Percentiles rank a stretch among this genome's conserved stretches.
phyloP scores from a whole-genome alignment of 2,113 vertebrate genomes.

The Mola mola region DNA sequence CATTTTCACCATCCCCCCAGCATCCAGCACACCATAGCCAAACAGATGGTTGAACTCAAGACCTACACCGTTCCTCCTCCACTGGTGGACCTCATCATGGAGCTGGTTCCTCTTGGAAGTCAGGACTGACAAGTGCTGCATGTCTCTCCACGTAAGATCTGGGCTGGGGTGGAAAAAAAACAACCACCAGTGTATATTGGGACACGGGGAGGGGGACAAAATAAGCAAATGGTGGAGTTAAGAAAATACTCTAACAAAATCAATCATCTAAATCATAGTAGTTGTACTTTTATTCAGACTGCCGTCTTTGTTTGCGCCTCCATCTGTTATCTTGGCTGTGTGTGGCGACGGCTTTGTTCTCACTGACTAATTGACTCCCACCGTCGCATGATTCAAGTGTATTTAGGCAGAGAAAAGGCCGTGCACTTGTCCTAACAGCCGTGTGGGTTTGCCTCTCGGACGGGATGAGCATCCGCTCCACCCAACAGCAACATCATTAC shows the following conservation, averaged over 20 bases:
- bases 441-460: constrained; percentile 69
- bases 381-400: constrained; percentile 59
- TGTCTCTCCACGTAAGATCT: constrained; percentile 95
- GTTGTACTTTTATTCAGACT: constrained; percentile 20
- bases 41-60: constrained; percentile 99
- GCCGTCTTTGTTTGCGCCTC: constrained; percentile 34
- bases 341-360: constrained; percentile 59
- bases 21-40: constrained; percentile 95
- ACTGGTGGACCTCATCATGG: constrained; percentile 96
- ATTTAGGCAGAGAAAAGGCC: constrained; percentile 71
- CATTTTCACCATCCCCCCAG: constrained; percentile 98
- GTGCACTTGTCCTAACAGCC: constrained; percentile 35
- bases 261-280: constrained; percentile 21
- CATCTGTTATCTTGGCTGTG: constrained; percentile 40
- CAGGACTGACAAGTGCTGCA: constrained; percentile 96
- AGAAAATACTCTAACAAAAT: constrained; percentile 3
- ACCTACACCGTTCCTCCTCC: constrained; percentile 95
- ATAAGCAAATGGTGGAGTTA: background rate
- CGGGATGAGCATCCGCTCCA: constrained; percentile 54
- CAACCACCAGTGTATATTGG: background rate
- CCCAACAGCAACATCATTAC: constrained; percentile 77
- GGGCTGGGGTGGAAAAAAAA: constrained; percentile 74
- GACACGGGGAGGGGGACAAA: background rate
- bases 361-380: constrained; percentile 56
- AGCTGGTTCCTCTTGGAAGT: constrained; percentile 99